Base-by-base conservation (phyloP, 2,888 invertebrate species). In the Agrotis ipsilon region DNA sequence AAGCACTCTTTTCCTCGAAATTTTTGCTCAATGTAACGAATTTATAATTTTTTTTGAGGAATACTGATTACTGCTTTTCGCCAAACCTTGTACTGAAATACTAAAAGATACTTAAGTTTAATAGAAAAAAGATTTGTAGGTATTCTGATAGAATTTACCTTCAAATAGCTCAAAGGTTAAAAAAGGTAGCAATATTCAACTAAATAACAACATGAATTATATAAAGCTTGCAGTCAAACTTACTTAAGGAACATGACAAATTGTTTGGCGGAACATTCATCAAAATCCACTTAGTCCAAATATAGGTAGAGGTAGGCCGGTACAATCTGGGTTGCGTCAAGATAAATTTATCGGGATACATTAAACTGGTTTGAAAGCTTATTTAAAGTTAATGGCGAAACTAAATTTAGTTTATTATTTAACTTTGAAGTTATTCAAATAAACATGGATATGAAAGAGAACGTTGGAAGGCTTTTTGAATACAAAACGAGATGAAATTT, bases 251-350 rank as follows among this genome's bases (percentile, higher is more conserved):
- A 71, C 9, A 71, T 76, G 71, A 71, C 57, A 76, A 81, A 81
- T 76, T 61, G 58, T 76, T 81, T 54, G 52, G 19, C 24, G 55
- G 71, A 71, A 61, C 61, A 68, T 76, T 81, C 58, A 71, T 76
- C 77, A 71, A 62, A 78, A 81, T 76, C 67, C 67, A 76, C 57
- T 76, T 76, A 64, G 60, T 24, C 49, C 62, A 71, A 76, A 80
- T 65, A 74, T 68, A 68, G 65, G 64, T 21, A 39, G 9, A 39
- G 39, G 24, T 61, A 74, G 77, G 62, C 39, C 6, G 52, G 39
- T 24, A 79, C 21, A 55, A 67, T 57, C 24, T 68, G 49, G 49
- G 65, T 67, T 61, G 16, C 45, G 59, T 62, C 46, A 57, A 61
- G 49, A 81, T 69, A 51, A 46, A 67, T 80, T 80, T 80, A 71